A percentile compares a stretch with the other conserved stretches of the same genome.
These are phyloP conservation scores for Drosophila acutilabella DNA, from an alignment of 2,888 invertebrate species.

Conservation along the genomic window DNA sequence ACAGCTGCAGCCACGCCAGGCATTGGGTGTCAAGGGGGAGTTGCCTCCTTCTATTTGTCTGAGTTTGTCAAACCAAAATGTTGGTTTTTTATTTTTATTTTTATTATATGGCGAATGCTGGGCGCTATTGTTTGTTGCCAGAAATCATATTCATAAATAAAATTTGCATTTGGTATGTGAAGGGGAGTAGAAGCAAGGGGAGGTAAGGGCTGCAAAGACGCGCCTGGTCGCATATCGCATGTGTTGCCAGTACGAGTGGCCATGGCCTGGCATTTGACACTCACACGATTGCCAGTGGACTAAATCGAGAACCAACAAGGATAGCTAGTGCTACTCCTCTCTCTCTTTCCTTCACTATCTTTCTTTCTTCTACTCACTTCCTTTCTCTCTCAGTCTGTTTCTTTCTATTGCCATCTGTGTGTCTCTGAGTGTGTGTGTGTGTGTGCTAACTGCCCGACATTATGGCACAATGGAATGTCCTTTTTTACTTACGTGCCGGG, in stretches of 20 bases:
- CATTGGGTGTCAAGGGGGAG: conserved; percentile 34
- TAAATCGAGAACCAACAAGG: conserved; percentile 66
- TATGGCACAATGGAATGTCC: conserved; percentile 77
- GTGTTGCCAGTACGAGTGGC: conserved; percentile 66
- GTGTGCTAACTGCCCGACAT: conserved; percentile 77
- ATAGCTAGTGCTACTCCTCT: conserved; percentile 52
- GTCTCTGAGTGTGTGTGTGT: conserved; percentile 32
- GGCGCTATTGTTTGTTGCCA: conserved; percentile 78
- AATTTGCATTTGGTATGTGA: conserved; percentile 75
- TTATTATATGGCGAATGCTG: conserved; percentile 63
- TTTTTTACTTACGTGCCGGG: conserved; percentile 76
- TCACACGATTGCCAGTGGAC: conserved; percentile 66
- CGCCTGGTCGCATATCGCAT: conserved; percentile 60
- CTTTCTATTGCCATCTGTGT: conserved; percentile 25
- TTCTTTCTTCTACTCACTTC: conserved; percentile 9
- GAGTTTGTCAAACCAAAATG: conserved; percentile 77
- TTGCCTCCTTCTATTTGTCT: conserved; percentile 53
- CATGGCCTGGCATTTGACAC: conserved; percentile 65
- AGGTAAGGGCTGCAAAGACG: conserved; percentile 20
- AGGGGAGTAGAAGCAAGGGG: background rate
- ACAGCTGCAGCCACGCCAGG: conserved; percentile 75
- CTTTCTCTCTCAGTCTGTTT: conserved; percentile 17
- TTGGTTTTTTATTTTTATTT: conserved; percentile 35
- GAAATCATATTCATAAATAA: conserved; percentile 81
- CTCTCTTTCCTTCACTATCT: conserved; percentile 6